Evolutionary conservation across 1,140 invertebrate genomes (phyloP).

Genomic region (Venturia canescens): DNA sequence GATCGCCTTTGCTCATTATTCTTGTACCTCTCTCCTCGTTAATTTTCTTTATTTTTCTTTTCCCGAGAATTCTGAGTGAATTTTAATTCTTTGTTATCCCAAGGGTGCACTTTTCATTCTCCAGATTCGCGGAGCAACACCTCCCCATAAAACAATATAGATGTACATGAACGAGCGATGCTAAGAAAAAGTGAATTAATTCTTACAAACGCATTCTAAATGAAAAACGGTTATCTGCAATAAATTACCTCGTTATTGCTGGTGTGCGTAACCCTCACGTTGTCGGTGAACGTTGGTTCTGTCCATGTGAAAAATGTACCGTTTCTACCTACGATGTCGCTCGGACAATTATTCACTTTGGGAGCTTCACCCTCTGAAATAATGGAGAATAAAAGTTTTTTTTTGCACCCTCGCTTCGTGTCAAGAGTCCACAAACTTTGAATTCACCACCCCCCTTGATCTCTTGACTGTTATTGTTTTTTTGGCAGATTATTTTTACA

Average conservation of each 20-base stretch:
- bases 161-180: neutral
- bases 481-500: neutral
- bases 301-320: slow-evolving; percentile 76
- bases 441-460: too few relatives aligned
- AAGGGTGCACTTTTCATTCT: slow-evolving; percentile 12
- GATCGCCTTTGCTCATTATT: too few relatives aligned
- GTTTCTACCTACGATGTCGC: slow-evolving; percentile 69
- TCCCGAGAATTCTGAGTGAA: slow-evolving; percentile 45
- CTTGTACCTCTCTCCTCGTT: neutral
- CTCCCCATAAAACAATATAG: too few relatives aligned
- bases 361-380: slow-evolving; percentile 74
- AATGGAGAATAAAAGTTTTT: too few relatives aligned
- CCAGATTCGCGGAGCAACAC: neutral
- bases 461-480: neutral
- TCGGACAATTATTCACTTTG: slow-evolving; percentile 73
- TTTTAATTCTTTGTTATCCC: slow-evolving; percentile 53
- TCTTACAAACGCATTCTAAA: slow-evolving; percentile 7
- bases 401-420: too few relatives aligned
- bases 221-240: slow-evolving; percentile 24
- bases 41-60: neutral
- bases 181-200: slow-evolving; percentile 17
- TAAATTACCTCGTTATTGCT: slow-evolving; percentile 76
- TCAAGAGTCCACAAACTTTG: too few relatives aligned
- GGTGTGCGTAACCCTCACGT: slow-evolving; percentile 76
- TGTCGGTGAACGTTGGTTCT: slow-evolving; percentile 80